Evolutionary conservation across 64 coral and sea anemone genomes (phyloP).

Genomic region (Montipora efflorescens): DNA sequence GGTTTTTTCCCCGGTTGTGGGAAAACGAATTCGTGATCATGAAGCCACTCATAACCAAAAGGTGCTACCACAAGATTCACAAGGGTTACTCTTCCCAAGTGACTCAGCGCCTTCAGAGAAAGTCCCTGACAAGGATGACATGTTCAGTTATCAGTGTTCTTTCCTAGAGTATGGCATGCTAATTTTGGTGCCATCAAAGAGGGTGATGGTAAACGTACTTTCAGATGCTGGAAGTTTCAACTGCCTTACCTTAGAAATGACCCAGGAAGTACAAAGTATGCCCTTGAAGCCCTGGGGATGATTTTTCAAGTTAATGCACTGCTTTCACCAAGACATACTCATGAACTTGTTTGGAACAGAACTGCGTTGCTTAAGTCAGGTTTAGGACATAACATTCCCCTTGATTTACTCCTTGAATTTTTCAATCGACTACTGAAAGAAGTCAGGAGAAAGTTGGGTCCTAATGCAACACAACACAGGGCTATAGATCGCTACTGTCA

Average conservation of each 20-base stretch:
- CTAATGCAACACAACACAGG: conserved; percentile 70
- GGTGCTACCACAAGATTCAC: conserved; percentile 6
- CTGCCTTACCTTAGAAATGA: conserved; percentile 69
- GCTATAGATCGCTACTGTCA: conserved; percentile 36
- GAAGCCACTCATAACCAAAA: conserved; percentile 61
- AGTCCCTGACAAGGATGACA: conserved; percentile 69
- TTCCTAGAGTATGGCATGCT: conserved; percentile 83
- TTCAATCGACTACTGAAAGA: conserved; percentile 72
- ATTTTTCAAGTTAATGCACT: conserved; percentile 73
- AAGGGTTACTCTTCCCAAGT: conserved; percentile 30
- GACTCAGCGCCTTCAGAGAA: conserved; percentile 15
- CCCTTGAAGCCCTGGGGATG: conserved; percentile 62
- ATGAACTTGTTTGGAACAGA: conserved; percentile 79
- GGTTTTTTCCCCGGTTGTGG: conserved; percentile 76
- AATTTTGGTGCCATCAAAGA: conserved; percentile 80
- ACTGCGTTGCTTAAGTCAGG: conserved; percentile 58
- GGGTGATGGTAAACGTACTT: conserved; percentile 73
- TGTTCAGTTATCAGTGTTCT: conserved; percentile 82
- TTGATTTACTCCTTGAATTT: conserved; percentile 80
- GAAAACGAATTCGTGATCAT: conserved; percentile 66
- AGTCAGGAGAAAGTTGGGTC: conserved; percentile 70
- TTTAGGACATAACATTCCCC: conserved; percentile 77
- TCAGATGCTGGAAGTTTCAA: conserved; percentile 78
- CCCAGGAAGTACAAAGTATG: conserved; percentile 62
- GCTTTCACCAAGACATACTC: conserved; percentile 69